phyloP scores from a whole-genome alignment of 2,888 invertebrate genomes.

The Anoplius nigerrimus region DNA sequence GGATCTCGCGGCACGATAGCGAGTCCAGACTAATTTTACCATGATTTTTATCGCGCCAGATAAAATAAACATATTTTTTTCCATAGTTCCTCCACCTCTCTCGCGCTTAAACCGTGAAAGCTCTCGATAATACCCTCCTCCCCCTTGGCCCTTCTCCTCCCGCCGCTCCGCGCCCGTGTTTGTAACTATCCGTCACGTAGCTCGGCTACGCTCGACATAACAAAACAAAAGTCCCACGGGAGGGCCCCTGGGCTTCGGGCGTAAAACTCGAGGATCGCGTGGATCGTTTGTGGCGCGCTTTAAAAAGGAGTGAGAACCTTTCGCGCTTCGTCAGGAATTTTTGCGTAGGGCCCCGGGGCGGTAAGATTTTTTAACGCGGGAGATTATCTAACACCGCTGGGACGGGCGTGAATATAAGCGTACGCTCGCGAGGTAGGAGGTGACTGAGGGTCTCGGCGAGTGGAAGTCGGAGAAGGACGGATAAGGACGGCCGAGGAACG shows the following conservation, averaged over 20 bases:
- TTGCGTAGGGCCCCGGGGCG: slow-evolving; percentile 37
- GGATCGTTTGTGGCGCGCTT: slow-evolving; percentile 14
- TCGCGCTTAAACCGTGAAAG: too few relatives aligned
- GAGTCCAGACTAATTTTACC: too few relatives aligned
- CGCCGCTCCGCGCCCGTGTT: neutral
- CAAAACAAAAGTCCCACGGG: too few relatives aligned
- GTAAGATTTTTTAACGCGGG: slow-evolving; percentile 61
- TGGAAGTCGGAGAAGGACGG: slow-evolving; percentile 22
- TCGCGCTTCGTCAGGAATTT: slow-evolving; percentile 36
- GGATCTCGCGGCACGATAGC: too few relatives aligned
- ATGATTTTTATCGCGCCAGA: too few relatives aligned
- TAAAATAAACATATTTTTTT: too few relatives aligned
- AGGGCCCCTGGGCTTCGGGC: too few relatives aligned
- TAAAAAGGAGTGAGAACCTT: slow-evolving; percentile 18
- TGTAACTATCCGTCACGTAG: too few relatives aligned
- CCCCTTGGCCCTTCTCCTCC: too few relatives aligned
- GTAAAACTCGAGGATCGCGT: neutral
- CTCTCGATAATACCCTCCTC: too few relatives aligned
- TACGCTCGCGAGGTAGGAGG: slow-evolving; percentile 31
- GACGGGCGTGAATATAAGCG: slow-evolving; percentile 43
- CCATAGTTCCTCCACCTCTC: too few relatives aligned
- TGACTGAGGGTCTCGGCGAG: slow-evolving; percentile 17
- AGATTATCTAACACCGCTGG: slow-evolving; percentile 68
- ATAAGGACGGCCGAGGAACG: slow-evolving; percentile 26
- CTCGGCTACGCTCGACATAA: too few relatives aligned